Conservation (phyloP, 2,888 invertebrate genomes). For the Drosophila gaucha region DNA sequence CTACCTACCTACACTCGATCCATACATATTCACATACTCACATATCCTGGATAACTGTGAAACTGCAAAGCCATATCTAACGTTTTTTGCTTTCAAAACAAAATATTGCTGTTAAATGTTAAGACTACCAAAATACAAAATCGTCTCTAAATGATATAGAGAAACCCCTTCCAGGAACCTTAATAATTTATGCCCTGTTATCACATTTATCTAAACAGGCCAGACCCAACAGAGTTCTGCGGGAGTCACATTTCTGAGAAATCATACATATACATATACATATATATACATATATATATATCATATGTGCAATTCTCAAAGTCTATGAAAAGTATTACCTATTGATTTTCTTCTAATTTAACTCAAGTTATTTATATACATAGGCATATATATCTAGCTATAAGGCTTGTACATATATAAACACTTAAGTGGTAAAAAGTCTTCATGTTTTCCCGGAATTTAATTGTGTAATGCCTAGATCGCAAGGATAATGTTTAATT, state of each 20-base stretch:
- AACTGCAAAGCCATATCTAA: conserved; percentile 48
- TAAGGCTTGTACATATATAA: conserved; percentile 56
- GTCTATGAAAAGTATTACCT: conserved; percentile 75
- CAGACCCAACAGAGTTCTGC: conserved; percentile 67
- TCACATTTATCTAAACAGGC: conserved; percentile 76
- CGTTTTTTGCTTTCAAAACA: conserved; percentile 45
- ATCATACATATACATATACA: conserved; percentile 8
- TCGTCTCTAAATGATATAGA: neutral
- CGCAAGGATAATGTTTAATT: conserved; percentile 44
- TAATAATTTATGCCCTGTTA: conserved; percentile 54
- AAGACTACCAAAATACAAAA: conserved; percentile 32
- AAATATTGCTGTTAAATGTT: conserved; percentile 61
- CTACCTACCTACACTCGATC: neutral
- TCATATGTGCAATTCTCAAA: conserved; percentile 38
- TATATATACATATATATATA: conserved; percentile 7
- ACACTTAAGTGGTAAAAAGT: conserved; percentile 27
- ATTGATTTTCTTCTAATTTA: conserved; percentile 59
- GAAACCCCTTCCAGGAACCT: neutral
- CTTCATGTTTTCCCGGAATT: conserved; percentile 54
- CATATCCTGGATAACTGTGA: conserved; percentile 33
- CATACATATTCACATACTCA: conserved; percentile 26
- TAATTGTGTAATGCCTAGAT: conserved; percentile 47
- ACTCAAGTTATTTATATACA: conserved; percentile 49
- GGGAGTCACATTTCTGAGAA: conserved; percentile 81
- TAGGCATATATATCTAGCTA: conserved; percentile 40